These are phyloP conservation scores for Gari tellinella DNA, from an alignment of 2,888 invertebrate genomes.

Conservation along the genomic window DNA sequence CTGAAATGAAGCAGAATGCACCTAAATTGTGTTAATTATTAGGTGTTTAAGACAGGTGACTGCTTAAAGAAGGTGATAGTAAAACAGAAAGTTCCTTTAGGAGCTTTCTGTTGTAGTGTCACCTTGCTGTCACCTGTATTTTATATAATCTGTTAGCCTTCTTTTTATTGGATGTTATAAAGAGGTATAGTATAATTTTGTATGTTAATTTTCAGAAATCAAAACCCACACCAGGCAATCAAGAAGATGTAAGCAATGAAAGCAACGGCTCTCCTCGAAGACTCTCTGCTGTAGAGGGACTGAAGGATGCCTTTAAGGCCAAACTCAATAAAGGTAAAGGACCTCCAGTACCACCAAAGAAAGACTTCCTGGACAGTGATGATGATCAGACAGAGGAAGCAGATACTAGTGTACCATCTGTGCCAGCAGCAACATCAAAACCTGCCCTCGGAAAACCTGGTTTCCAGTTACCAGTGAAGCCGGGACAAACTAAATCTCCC, in stretches of 20 bases:
- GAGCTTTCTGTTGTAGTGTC: no score
- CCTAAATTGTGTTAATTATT: no score
- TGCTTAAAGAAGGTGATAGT: no score
- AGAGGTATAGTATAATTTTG: no score
- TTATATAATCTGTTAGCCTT: no score
- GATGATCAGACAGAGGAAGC: neutral
- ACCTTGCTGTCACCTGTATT: no score
- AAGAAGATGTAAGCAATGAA: constrained; percentile 24
- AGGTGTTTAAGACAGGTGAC: no score
- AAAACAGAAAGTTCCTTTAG: no score
- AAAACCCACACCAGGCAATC: constrained; percentile 12
- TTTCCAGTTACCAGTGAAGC: neutral
- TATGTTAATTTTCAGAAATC: constrained; percentile 12
- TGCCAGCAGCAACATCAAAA: neutral
- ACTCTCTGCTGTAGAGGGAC: constrained; percentile 34
- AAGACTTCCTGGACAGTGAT: constrained; percentile 39
- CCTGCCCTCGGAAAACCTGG: neutral
- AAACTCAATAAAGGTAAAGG: constrained; percentile 37
- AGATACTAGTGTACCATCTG: neutral
- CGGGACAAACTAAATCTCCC: neutral
- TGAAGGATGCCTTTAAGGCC: constrained; percentile 53
- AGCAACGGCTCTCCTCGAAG: constrained; percentile 2
- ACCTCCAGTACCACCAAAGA: constrained; percentile 48
- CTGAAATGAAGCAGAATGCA: no score
- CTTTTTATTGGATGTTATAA: no score